These are phyloP conservation scores for Frieseomelitta varia DNA, from an alignment of 1,140 invertebrate genomes.

Conservation along the genomic window DNA sequence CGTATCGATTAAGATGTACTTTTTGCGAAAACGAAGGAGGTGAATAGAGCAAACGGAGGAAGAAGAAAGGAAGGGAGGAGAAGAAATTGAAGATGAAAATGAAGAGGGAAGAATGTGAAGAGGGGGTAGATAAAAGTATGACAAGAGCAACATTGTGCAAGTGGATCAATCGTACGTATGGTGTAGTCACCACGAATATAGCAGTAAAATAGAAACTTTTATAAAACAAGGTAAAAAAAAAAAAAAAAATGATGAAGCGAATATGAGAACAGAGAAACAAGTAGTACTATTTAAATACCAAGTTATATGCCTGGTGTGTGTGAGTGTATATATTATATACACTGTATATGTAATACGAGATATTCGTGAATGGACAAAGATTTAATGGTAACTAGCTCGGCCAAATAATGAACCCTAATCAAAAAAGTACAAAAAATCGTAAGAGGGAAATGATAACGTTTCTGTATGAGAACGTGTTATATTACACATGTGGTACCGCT, in stretches of 20 bases:
- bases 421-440: conserved; percentile 81
- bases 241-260: conserved; percentile 10
- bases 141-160: background rate
- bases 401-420: conserved; percentile 78
- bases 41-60: background rate
- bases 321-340: background rate
- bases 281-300: conserved; percentile 55
- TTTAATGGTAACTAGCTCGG: conserved; percentile 65
- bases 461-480: conserved; percentile 71
- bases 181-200: conserved; percentile 9
- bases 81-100: background rate
- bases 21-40: background rate
- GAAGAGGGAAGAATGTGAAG: background rate
- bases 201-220: conserved; percentile 58
- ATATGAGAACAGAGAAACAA: conserved; percentile 38
- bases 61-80: background rate
- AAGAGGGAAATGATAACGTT: conserved; percentile 67
- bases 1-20: conserved; percentile 26
- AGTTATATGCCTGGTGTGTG: conserved; percentile 12
- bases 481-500: conserved; percentile 53
- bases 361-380: conserved; percentile 54
- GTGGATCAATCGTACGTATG: conserved; percentile 7
- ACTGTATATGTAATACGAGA: background rate
- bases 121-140: background rate
- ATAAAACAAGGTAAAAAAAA: conserved; percentile 46